phyloP scores from a whole-genome alignment of 2,888 invertebrate genomes.

The Orchestes rusci region DNA sequence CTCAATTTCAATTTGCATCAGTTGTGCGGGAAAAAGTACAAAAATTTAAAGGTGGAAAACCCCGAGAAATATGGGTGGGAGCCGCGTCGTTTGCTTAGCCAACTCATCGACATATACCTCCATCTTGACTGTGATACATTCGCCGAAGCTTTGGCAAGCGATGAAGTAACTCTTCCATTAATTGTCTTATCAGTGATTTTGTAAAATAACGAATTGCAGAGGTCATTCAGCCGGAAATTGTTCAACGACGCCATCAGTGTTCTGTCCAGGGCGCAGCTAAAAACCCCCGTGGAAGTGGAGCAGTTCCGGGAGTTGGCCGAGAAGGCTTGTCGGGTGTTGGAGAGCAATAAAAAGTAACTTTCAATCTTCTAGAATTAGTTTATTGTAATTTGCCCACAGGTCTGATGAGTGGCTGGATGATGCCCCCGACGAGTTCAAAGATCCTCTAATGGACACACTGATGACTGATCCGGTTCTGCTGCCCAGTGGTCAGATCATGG shows the following conservation, averaged over 20 bases:
- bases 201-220: constrained; percentile 45
- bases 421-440: constrained; percentile 93
- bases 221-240: constrained; percentile 87
- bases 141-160: constrained; percentile 87
- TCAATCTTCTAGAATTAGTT: not conserved
- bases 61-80: constrained; percentile 98
- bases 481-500: constrained; percentile 88
- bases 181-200: not conserved
- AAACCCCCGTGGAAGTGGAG: constrained; percentile 77
- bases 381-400: too few species aligned
- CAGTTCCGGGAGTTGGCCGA: constrained; percentile 72
- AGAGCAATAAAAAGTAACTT: constrained; percentile 63
- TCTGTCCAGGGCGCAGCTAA: constrained; percentile 75
- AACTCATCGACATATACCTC: constrained; percentile 93
- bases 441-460: constrained; percentile 94
- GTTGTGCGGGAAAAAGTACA: constrained; percentile 93
- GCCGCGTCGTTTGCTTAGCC: constrained; percentile 82
- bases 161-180: constrained; percentile 85
- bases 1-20: constrained; percentile 96
- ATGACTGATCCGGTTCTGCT: constrained; percentile 93
- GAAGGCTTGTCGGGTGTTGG: constrained; percentile 70
- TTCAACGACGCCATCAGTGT: constrained; percentile 86
- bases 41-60: constrained; percentile 68
- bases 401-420: constrained; percentile 90
- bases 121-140: constrained; percentile 90